A percentile compares a stretch with the other conserved stretches of the same genome.
Conservation (phyloP, 2,888 invertebrate species). For the Drosophila lutescens region DNA sequence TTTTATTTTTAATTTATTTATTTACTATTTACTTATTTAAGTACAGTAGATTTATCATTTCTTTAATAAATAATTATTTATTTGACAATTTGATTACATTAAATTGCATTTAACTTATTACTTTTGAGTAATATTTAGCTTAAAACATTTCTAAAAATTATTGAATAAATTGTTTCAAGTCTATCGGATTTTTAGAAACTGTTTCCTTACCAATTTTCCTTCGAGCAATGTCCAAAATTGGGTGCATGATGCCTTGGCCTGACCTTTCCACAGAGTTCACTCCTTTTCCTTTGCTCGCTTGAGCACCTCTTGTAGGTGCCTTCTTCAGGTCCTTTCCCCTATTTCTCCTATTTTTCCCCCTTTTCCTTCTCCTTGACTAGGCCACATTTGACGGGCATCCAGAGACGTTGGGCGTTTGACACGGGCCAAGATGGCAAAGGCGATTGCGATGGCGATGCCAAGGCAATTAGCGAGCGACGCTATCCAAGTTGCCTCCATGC, state of each 20-base stretch:
- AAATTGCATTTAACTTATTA: no score
- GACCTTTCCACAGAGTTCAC: not conserved
- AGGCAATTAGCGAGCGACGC: conserved; percentile 70
- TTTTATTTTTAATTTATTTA: no score
- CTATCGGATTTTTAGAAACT: no score
- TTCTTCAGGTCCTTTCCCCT: not conserved
- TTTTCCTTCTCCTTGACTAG: not conserved
- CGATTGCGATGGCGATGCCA: conserved; percentile 24
- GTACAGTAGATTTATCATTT: no score
- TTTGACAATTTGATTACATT: no score
- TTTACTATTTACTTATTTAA: no score
- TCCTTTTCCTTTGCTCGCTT: conserved; percentile 4
- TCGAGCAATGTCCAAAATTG: not conserved
- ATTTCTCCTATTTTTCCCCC: not conserved
- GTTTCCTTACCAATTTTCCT: not conserved
- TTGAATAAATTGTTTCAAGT: no score
- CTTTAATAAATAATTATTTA: no score
- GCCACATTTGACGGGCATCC: conserved; percentile 67
- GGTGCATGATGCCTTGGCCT: not conserved
- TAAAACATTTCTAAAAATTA: no score
- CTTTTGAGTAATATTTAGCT: no score
- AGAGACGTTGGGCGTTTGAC: conserved; percentile 59
- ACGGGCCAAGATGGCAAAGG: conserved; percentile 50
- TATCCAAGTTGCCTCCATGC: conserved; percentile 51
- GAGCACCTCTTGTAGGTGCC: conserved; percentile 7